These are phyloP conservation scores for Drosophila erecta DNA, from an alignment of 1,140 invertebrate genomes.

Conservation along the genomic window DNA sequence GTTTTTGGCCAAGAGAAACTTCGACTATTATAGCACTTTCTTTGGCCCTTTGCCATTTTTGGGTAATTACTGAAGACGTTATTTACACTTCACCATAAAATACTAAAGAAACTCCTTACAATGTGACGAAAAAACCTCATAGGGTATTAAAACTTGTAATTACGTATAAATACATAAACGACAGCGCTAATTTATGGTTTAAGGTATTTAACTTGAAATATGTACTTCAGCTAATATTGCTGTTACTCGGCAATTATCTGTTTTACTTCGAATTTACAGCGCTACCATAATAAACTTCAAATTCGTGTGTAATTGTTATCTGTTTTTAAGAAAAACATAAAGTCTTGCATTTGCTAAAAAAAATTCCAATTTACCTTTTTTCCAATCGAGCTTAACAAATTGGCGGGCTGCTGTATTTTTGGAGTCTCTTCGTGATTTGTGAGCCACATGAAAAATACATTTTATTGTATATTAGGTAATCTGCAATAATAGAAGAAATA, in stretches of 20 bases:
- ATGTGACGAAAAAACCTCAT: neutral
- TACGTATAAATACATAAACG: neutral
- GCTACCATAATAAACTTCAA: neutral
- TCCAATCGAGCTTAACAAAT: neutral
- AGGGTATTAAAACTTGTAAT: neutral
- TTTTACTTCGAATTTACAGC: neutral
- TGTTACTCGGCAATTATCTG: neutral
- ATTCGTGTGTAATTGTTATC: no score
- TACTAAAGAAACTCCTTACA: neutral
- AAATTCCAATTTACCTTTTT: neutral
- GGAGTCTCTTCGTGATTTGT: neutral
- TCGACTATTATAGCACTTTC: slow-evolving; percentile 12
- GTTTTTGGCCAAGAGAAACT: slow-evolving; percentile 20
- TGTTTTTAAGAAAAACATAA: no score
- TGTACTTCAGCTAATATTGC: neutral
- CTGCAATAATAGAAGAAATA: neutral
- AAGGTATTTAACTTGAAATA: neutral
- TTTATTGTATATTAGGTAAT: neutral
- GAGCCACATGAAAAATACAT: neutral
- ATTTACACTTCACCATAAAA: neutral
- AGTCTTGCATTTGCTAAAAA: no score
- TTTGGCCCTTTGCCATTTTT: slow-evolving; percentile 11
- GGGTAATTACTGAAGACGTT: slow-evolving; percentile 3
- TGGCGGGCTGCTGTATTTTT: no score
- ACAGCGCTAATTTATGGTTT: neutral